phyloP scores from a whole-genome alignment of 2,888 invertebrate genomes.

The Drosophila mulleri region DNA sequence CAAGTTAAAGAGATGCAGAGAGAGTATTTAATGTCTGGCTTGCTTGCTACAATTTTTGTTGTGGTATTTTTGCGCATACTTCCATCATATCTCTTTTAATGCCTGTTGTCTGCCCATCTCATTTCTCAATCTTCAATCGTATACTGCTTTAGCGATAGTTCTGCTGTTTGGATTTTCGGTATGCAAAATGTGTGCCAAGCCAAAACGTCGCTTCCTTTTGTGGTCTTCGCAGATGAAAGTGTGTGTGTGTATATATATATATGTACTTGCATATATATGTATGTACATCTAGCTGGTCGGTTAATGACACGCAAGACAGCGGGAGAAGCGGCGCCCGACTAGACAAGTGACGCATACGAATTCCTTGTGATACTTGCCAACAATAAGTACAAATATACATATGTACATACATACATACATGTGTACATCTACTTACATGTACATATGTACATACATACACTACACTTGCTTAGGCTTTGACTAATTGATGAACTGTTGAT shows the following conservation, averaged over 20 bases:
- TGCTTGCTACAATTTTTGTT: not conserved
- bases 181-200: constrained; percentile 79
- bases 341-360: constrained; percentile 75
- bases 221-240: not conserved
- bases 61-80: constrained; percentile 47
- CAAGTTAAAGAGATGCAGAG: not conserved
- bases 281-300: constrained; percentile 44
- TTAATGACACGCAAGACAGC: constrained; percentile 63
- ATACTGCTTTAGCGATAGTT: constrained; percentile 48
- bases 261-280: not conserved
- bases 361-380: constrained; percentile 63
- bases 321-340: constrained; percentile 43
- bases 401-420: not conserved
- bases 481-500: constrained; percentile 69
- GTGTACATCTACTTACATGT: constrained; percentile 19
- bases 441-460: not conserved
- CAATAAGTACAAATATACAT: constrained; percentile 18
- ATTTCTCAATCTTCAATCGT: constrained; percentile 38
- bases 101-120: constrained; percentile 31
- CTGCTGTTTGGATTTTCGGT: constrained; percentile 64
- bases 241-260: not conserved
- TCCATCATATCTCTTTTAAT: constrained; percentile 50
- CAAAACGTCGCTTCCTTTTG: constrained; percentile 56
- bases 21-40: constrained; percentile 12
- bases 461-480: constrained; percentile 21